Evolutionary conservation across 2,888 invertebrate genomes (phyloP).

Genomic region (Neoaliturus tenellus): DNA sequence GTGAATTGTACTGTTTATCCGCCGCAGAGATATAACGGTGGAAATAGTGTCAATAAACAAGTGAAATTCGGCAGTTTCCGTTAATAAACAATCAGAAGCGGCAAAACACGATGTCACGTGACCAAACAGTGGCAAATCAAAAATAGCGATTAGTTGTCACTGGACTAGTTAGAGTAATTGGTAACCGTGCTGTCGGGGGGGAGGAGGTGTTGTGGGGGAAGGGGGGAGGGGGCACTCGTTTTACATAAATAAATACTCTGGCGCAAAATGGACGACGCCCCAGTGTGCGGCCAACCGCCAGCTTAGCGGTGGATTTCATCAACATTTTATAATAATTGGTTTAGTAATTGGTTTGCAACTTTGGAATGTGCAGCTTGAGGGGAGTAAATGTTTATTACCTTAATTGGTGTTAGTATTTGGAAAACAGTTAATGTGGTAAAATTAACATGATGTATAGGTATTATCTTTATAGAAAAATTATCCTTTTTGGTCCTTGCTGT

Average conservation of each 20-base stretch:
- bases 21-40: not conserved
- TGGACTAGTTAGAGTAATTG: conserved; percentile 38
- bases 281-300: not conserved
- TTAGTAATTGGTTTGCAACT: not conserved
- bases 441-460: too few species aligned
- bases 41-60: conserved; percentile 13
- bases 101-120: conserved; percentile 17
- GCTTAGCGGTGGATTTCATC: not conserved
- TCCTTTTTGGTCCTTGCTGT: too few species aligned
- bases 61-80: conserved; percentile 15
- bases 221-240: not conserved
- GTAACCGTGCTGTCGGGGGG: not conserved
- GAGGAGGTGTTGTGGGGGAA: not conserved
- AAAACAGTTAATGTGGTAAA: too few species aligned
- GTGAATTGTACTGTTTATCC: not conserved
- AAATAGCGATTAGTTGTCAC: conserved; percentile 49
- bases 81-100: conserved; percentile 23
- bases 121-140: conserved; percentile 29
- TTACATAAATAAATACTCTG: conserved; percentile 48
- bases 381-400: too few species aligned
- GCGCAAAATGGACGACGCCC: conserved; percentile 8
- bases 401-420: too few species aligned
- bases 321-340: not conserved
- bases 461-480: too few species aligned
- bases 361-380: not conserved